phyloP scores from a whole-genome alignment of 1,140 invertebrate genomes.

The Berghia stephanieae region DNA sequence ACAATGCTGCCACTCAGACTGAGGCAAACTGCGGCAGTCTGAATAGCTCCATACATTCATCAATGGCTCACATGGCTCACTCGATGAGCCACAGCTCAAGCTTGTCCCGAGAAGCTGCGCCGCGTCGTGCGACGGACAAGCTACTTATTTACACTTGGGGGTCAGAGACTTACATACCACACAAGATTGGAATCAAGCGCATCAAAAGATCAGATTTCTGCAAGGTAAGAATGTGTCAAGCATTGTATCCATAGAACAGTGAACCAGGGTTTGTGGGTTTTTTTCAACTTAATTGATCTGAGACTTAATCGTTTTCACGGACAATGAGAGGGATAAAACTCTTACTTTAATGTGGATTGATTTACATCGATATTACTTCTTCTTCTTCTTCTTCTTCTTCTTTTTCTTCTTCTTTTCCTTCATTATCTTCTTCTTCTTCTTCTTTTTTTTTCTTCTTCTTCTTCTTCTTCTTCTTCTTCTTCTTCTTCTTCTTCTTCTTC shows the following conservation, averaged over 20 bases:
- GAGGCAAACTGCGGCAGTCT: background rate
- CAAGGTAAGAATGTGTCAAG: no score
- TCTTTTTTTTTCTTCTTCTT: constrained; percentile 8
- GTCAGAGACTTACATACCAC: constrained; percentile 84
- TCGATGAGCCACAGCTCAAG: constrained; percentile 26
- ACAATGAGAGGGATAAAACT: no score
- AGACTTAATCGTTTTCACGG: no score
- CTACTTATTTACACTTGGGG: constrained; percentile 88
- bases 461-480: background rate
- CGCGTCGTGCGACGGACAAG: constrained; percentile 70
- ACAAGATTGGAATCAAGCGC: constrained; percentile 86
- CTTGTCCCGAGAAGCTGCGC: background rate
- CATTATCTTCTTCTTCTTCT: no score
- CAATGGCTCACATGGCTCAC: no score
- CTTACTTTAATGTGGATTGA: no score
- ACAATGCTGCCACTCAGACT: constrained; percentile 24
- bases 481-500: constrained; percentile 7
- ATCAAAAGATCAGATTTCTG: constrained; percentile 71
- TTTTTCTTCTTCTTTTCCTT: no score
- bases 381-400: no score
- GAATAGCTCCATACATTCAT: constrained; percentile 22
- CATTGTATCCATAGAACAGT: no score
- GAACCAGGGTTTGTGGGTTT: no score
- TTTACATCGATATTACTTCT: no score
- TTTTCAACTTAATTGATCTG: no score